Evolutionary conservation across 2,113 vertebrate genomes (phyloP), one percentile per base, ranked within the genome.

Genomic region (Scomber colias): DNA sequence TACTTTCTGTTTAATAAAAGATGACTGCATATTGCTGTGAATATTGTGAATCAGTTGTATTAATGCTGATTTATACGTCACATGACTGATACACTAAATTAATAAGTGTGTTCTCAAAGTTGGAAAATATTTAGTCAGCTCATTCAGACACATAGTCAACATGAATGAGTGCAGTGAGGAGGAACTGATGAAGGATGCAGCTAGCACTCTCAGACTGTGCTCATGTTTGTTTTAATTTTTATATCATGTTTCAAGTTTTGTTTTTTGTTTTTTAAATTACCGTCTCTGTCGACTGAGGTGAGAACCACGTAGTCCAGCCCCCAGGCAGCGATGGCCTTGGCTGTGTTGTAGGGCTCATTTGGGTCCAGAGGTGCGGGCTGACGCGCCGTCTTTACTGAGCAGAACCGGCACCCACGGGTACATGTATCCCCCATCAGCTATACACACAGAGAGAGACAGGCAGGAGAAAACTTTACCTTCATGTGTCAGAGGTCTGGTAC

Each of bases 291-390:
- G 45, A 99, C 98, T 0, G 98, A 99, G 0, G 98, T 99, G 76
- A 99, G 87, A 15, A 99, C 98, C n/a, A 99, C 97, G 0, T 99
- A 99, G 90, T 99, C 98, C 89, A 99, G 92, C n/a, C 97, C 98
- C 98, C 98, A 99, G 17, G 95, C 95, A 0, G 96, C 95, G 9
- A 99, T 96, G 1, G 98, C 98, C 89, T 95, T 93, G 27, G 98
- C 97, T 0, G 97, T 99, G 71, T 97, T 98, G 87, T 94, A 94
- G 0, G 98, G 98, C 89, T 99, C 98, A 1, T 92, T 69, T 0
- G 96, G 95, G 81, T 99, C 97, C 75, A 96, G 91, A 0, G 97
- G 94, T 24, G 96, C 96, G 0, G 98, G 98, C 11, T 19, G 93
- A 62, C 92, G 96, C 3, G 97, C 96, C 0, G 98, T 99, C 90